Base-by-base conservation (phyloP, 64 coral and sea anemone genomes). In the Pachyseris speciosa region DNA sequence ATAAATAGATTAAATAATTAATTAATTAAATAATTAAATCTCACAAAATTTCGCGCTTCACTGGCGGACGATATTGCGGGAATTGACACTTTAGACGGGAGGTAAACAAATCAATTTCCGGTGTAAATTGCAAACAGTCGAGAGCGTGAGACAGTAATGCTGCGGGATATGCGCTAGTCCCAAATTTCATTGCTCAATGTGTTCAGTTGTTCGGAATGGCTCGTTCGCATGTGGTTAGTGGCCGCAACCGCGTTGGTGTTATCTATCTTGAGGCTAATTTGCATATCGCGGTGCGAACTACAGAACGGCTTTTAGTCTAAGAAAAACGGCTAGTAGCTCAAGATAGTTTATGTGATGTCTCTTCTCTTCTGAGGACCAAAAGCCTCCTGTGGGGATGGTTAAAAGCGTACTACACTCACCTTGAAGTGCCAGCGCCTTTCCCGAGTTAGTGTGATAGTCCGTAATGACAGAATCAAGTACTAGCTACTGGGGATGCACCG, bases 111-210 rank as follows among this genome's bases (percentile, higher is more conserved):
- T 80, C 75, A 1, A 52, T 80, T 40, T 49, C 72, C 20, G 38
- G 72, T 43, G 17, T 43, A 5, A 57, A 27, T 7, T 57, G 8
- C 24, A 79, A 32, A 16, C 11, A 30, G 2, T 57, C 10, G 45
- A 86, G 64, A 11, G 42, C 43, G 0, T 71, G 20, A 16, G 37
- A 31, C 7, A 86, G 41, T 19, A 43, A 66, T 6, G 29, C 65
- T 34, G n/a, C 55, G 17, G 15, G 5, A 10, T 28, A 79, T 90
- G 42, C 87, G 80, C 87, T 74, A 90, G 2, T 68, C 72, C 87
- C 74, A 90, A 63, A 90, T 79, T 64, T 65, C 37, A 4, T 26
- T 28, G 12, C 12, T 60, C 22, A 80, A 22, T 1, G 6, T 27
- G 51, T 89, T 76, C 27, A 34, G 42, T 16, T 10, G 20, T 22